Evolutionary conservation across 2,888 invertebrate species (phyloP), one percentile per base, ranked within the genome.

Genomic region (Aelia acuminata): DNA sequence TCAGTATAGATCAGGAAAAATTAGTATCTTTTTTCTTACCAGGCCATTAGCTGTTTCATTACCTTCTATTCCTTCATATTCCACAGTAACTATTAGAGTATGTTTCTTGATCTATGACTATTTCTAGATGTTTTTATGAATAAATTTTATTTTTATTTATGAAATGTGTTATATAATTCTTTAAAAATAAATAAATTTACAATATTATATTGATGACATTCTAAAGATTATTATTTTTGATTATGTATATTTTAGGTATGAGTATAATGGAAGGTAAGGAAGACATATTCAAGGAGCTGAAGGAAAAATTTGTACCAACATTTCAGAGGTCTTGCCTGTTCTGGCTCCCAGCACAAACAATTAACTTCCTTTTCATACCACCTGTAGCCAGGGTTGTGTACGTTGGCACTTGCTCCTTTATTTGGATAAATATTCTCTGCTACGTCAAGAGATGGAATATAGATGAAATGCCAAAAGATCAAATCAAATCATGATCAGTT

Each of bases 311-410:
- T 84, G 70, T 90, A 11, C 80, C 80, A 22, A 80, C 80, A 11
- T 93, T 95, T 91, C 90, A 94, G 92, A 95, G 95, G 0, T 97
- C 96, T 90, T 97, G 97, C 91, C 92, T 94, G 87, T 97, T 97
- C 92, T 97, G 97, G 97, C 92, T 97, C 63, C 97, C 97, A 0
- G 95, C 95, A 0, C 97, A 97, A 92, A 94, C 95, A 0, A 91
- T 97, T 49, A 97, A 97, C 92, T 97, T 97, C 92, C 92, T 94
- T 84, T 92, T 96, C 87, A 92, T 97, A 86, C 95, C 97, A 0
- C 94, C 96, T 0, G 92, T 95, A 87, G 94, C 95, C 89, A 93
- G 97, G 26, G 96, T 97, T 0, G 94, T 95, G 2, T 97, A 96
- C 91, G 96, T 97, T 47, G 96, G 96, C 0, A 93, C 94, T 0